Percentiles rank a stretch among this genome's conserved stretches.
These are phyloP conservation scores for Spodoptera frugiperda DNA, from an alignment of 1,140 invertebrate species.

Conservation along the genomic window DNA sequence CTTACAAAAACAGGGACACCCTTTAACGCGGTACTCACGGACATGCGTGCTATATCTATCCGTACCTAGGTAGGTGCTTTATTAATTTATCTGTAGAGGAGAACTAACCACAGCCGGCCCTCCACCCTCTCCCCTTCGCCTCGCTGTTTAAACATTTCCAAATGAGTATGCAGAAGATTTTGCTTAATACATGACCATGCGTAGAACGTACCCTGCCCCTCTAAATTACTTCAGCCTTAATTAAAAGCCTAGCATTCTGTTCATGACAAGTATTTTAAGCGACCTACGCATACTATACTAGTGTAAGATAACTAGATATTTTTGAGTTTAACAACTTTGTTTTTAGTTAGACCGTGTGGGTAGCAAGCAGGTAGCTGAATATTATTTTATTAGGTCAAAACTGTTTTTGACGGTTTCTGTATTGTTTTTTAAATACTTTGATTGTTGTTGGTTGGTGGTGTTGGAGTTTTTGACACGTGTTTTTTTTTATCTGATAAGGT, in stretches of 20 bases:
- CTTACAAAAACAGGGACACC: slow-evolving; percentile 53
- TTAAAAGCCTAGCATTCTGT: slow-evolving; percentile 83
- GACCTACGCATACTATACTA: slow-evolving; percentile 58
- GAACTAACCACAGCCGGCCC: slow-evolving; percentile 77
- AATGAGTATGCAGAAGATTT: slow-evolving; percentile 83
- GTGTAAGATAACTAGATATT: slow-evolving; percentile 67
- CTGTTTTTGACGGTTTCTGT: neutral
- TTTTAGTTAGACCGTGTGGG: slow-evolving; percentile 13
- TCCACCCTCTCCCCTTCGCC: slow-evolving; percentile 58
- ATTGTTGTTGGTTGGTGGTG: no score
- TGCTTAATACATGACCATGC: slow-evolving; percentile 74
- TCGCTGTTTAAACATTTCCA: slow-evolving; percentile 82
- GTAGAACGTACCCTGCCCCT: slow-evolving; percentile 67
- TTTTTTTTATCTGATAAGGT: no score
- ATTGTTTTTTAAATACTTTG: neutral
- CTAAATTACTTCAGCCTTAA: slow-evolving; percentile 83
- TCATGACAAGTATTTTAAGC: slow-evolving; percentile 82
- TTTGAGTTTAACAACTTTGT: slow-evolving; percentile 50
- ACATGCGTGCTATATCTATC: slow-evolving; percentile 76
- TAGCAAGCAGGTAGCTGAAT: no score
- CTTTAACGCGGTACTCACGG: slow-evolving; percentile 63
- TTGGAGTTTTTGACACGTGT: no score
- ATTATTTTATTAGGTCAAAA: neutral
- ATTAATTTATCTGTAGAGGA: slow-evolving; percentile 83
- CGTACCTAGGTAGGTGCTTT: slow-evolving; percentile 75